Evolutionary conservation across 2,888 invertebrate species (phyloP).

Genomic region (Caenorhabditis auriculariae): DNA sequence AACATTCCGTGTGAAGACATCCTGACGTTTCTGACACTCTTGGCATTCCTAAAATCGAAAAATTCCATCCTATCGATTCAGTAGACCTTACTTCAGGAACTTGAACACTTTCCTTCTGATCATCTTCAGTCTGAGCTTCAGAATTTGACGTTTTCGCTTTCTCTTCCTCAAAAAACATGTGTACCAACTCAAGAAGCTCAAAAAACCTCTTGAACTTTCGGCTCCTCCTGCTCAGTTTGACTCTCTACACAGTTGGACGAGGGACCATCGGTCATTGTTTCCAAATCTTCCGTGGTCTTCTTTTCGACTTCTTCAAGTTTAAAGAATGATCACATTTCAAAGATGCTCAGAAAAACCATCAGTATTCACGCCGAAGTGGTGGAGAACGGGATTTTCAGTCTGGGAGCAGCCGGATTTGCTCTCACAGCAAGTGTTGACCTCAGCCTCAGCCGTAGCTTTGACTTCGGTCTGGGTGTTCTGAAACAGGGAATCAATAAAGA

Average conservation of each 20-base stretch:
- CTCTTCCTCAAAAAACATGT: background rate
- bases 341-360: background rate
- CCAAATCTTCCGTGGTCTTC: no score
- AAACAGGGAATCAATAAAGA: no score
- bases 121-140: background rate
- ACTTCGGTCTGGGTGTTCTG: slow-evolving; percentile 4
- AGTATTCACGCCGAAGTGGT: background rate
- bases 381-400: no score
- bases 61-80: background rate
- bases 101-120: background rate
- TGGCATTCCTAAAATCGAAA: slow-evolving; percentile 10
- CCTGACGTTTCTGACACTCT: slow-evolving; percentile 20
- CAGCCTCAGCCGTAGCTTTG: background rate
- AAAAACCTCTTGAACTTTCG: slow-evolving; percentile 1
- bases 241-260: no score
- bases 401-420: no score
- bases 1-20: slow-evolving; percentile 37
- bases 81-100: background rate
- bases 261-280: no score
- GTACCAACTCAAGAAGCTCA: no score
- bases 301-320: background rate
- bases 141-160: slow-evolving; percentile 1
- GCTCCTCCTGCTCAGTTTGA: slow-evolving; percentile 1
- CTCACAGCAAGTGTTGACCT: background rate
- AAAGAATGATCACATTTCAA: background rate